A percentile compares a stretch with the other conserved stretches of the same genome.
Conservation (phyloP, 2,888 invertebrate genomes). For the Acleris emargana region DNA sequence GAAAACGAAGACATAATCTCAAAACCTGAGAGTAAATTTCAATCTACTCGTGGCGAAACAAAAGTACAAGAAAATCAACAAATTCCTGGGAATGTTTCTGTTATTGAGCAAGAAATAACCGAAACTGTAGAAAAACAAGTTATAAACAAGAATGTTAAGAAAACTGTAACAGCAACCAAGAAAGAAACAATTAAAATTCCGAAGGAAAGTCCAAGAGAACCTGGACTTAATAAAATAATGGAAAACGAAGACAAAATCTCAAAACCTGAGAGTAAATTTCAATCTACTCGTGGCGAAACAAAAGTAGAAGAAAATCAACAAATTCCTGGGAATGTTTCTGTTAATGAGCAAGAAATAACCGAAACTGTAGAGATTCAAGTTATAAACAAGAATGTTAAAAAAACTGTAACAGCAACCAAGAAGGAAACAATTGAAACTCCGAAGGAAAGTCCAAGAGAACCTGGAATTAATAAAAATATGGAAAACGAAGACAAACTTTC, state of each 20-base stretch:
- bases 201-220: conserved; percentile 2
- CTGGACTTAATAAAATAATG: conserved; percentile 11
- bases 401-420: neutral
- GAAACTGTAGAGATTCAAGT: too few species aligned
- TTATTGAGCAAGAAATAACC: too few species aligned
- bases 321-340: neutral
- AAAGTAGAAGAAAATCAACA: neutral
- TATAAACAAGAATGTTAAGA: conserved; percentile 1
- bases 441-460: conserved; percentile 2
- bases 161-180: neutral
- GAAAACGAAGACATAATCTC: neutral
- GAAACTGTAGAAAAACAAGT: too few species aligned
- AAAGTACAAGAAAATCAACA: neutral
- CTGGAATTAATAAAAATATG: conserved; percentile 11
- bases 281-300: neutral
- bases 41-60: neutral
- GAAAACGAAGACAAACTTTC: neutral
- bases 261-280: neutral
- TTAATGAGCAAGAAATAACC: too few species aligned
- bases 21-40: neutral
- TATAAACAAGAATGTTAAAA: conserved; percentile 1
- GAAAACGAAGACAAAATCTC: neutral
- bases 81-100: neutral
- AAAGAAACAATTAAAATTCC: conserved; percentile 9
- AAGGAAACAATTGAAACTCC: conserved; percentile 8